Evolutionary conservation across 2,888 invertebrate genomes (phyloP).

Genomic region (Synergus laeviventris): DNA sequence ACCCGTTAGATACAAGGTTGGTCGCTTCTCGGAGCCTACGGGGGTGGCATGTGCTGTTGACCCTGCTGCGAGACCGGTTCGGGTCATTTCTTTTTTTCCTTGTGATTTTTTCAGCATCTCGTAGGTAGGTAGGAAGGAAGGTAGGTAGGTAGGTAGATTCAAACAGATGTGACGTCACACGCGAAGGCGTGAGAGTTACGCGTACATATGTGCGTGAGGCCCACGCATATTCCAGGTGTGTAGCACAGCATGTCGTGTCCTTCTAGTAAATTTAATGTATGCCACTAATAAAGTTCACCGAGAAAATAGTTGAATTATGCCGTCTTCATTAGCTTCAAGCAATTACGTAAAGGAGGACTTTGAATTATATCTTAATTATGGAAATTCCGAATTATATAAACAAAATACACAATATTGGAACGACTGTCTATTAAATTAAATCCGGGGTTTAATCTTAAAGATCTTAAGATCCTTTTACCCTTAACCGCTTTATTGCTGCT

Average conservation of each 20-base stretch:
- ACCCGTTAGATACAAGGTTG: slow-evolving; percentile 57
- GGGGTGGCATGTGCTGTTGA: slow-evolving; percentile 63
- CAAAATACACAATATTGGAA: not conserved
- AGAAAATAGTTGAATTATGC: not conserved
- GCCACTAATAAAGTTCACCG: not conserved
- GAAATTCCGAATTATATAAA: not conserved
- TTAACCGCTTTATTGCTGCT: not conserved
- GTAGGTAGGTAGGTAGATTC: slow-evolving; percentile 50
- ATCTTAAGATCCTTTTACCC: not conserved
- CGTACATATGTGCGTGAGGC: slow-evolving; percentile 48
- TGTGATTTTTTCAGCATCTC: slow-evolving; percentile 46
- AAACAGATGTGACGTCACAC: slow-evolving; percentile 64
- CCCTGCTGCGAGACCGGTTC: slow-evolving; percentile 70
- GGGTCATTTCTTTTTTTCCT: slow-evolving; percentile 61
- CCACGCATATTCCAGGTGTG: slow-evolving; percentile 57
- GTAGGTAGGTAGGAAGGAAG: slow-evolving; percentile 32
- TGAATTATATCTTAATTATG: not conserved
- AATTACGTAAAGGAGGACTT: not conserved
- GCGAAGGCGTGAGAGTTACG: slow-evolving; percentile 60
- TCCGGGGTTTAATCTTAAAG: no score
- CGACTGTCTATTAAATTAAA: no score
- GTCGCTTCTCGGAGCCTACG: slow-evolving; percentile 54
- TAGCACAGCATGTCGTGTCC: slow-evolving; percentile 49
- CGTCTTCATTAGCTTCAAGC: not conserved
- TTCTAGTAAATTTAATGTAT: slow-evolving; percentile 28